Evolutionary conservation across 1,140 invertebrate species (phyloP), one percentile per base, ranked within the genome.

Genomic region (Papilio machaon): DNA sequence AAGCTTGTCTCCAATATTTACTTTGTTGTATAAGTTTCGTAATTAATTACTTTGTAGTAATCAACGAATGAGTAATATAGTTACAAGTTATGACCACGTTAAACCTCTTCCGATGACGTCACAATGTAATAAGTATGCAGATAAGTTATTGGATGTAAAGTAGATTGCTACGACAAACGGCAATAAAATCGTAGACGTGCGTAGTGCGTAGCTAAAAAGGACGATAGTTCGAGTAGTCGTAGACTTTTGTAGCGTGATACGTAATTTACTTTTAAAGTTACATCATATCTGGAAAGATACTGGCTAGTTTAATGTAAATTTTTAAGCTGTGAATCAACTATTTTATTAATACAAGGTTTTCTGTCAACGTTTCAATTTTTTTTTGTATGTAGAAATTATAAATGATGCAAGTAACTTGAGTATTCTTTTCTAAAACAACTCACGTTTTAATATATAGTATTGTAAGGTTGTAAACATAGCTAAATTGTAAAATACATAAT

Each of bases 121-220:
- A 77, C 82, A 75, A 70, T 79, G 74, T 75, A 84, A 80, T 78
- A 77, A 80, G 83, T 47, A 85, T 85, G 83, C 85, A 85, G 82
- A 85, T 86, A 81, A 81, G 80, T 85, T 85, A 82, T 82, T 80
- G 80, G 52, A 60, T 81, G 73, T 85, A 83, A 87, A 82, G 80
- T 35, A 58, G 49, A 80, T 73, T 67, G 81, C 23, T 80, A 80
- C 81, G 83, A 84, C 81, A 87, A 86, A 87, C 82, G 83, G 82
- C 76, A 86, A 85, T 87, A 87, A 87, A 86, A 84, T 46, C n/a
- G 54, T 43, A 81, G 73, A 85, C 75, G 74, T 80, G 30, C 79
- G 54, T 49, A 79, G 79, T 64, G 47, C 74, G 58, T 60, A 30
- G 73, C 74, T 70, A 49, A 58, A 80, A 81, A 52, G 78, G 80